Base-by-base conservation (phyloP, 2,888 invertebrate genomes). In the Ophion obscuratus region DNA sequence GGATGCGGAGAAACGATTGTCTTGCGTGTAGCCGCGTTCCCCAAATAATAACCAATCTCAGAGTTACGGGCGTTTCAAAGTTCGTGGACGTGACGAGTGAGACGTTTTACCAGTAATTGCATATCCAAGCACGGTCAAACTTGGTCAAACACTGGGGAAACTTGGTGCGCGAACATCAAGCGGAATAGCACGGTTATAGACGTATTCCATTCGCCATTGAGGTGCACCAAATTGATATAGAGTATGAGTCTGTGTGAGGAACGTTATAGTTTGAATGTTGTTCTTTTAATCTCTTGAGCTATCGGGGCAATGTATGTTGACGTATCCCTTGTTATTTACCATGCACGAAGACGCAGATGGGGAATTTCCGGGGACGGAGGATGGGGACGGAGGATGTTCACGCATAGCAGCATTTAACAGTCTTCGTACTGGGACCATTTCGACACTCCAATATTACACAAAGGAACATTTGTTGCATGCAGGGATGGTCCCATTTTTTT, bases 301-400 rank as follows among this genome's bases (percentile, higher is more conserved):
- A 78, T 66, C 4, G 4, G 31, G 71, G 27, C 31, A 31, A n/a
- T 74, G n/a, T 68, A 24, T 31, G 17, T 27, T 62, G 67, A 24
- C 14, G 17, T 62, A 57, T 68, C 47, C 74, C 70, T 85, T 53
- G 62, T 71, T 53, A 57, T 80, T 73, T 40, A 64, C 17, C 47
- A 27, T 64, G 40, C 31, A 79, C 31, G 70, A 27, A 64, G 47
- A 57, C 67, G 53, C 75, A 66, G 64, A 44, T 75, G 53, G 36
- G 64, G 68, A 66, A 81, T 78, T 84, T 79, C 64, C 74, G 59
- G n/a, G n/a, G n/a, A n/a, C n/a, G n/a, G n/a, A n/a, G n/a, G n/a
- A n/a, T n/a, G n/a, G n/a, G n/a, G n/a, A n/a, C n/a, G n/a, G 70
- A 75, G 62, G 40, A 64, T 78, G 59, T 74, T 71, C 66, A 36